These are phyloP conservation scores for Myotis lucifugus DNA, from an alignment of 2,113 vertebrate genomes.

Conservation along the genomic window DNA sequence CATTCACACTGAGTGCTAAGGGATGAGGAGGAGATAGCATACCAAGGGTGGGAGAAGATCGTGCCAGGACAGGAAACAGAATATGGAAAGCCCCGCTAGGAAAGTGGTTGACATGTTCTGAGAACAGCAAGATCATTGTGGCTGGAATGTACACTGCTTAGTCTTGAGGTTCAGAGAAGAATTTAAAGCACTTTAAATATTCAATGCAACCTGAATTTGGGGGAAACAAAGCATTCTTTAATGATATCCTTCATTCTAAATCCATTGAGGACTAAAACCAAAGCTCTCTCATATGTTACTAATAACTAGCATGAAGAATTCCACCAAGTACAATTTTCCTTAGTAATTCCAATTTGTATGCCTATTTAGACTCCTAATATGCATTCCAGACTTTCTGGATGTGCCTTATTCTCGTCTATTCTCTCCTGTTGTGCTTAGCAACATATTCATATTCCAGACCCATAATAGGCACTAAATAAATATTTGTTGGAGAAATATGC, in stretches of 20 bases:
- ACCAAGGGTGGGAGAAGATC: neutral
- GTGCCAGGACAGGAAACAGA: neutral
- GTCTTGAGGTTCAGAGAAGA: neutral
- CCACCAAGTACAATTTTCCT: neutral
- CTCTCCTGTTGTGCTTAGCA: neutral
- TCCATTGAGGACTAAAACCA: neutral
- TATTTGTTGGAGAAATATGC: neutral
- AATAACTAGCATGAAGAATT: neutral
- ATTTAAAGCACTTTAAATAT: neutral
- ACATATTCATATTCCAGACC: neutral
- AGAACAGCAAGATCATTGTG: neutral
- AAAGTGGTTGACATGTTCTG: rapidly evolving
- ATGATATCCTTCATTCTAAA: conserved; percentile 34
- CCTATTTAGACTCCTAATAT: neutral
- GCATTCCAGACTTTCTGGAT: neutral
- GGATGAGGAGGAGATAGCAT: rapidly evolving
- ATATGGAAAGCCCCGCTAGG: rapidly evolving
- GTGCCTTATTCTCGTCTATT: neutral
- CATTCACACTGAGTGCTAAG: neutral
- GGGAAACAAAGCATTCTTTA: neutral
- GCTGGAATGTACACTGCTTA: neutral
- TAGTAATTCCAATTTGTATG: neutral
- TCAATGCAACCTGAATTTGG: neutral
- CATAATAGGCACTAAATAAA: neutral
- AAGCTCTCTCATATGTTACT: neutral